Base-by-base conservation (phyloP, 2,113 vertebrate genomes). In the Tragelaphus imberbis region DNA sequence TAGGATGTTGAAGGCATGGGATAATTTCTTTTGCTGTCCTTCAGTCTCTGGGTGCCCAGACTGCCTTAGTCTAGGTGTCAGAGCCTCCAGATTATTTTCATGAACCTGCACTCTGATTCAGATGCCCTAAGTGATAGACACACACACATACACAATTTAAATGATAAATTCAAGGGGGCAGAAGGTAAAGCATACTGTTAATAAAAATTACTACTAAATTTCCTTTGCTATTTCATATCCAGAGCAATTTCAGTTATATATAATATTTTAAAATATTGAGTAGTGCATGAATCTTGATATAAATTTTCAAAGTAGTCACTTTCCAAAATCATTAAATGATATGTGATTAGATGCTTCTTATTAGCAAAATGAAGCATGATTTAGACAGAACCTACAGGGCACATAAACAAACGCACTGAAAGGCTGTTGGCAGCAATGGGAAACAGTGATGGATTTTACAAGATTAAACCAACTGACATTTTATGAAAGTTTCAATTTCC, bases 381-480 rank as follows among this genome's bases (percentile, higher is more conserved):
- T 93, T 89, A 81, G 23, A 17, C 19, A 94, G 4, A n/a, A 40
- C 16, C 27, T 59, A 28, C 28, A 56, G 10, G 30, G 58, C 13
- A 86, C 25, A 84, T 61, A 91, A 86, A 53, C 77, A 79, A 88
- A 61, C 92, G 12, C 17, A 68, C 63, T 77, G 65, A 88, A 89
- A 91, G n/a, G 15, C 14, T 86, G 6, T 86, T 93, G 25, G n/a
- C 51, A 56, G 10, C 19, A 14, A 71, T 82, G 40, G 44, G 81
- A 96, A 94, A 87, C 44, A 84, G 19, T 90, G 86, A 84, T 93
- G 56, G 30, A 44, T 91, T 98, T 93, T 77, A 71, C 4, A 88
- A 89, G 49, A 86, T 77, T 59, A 90, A 84, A 91, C 33, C 14
- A 91, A 90, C 12, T 94, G 85, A 77, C 17, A 53, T 91, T 94